Conservation (phyloP, 2,113 vertebrate species). For the Chaenogobius annularis region DNA sequence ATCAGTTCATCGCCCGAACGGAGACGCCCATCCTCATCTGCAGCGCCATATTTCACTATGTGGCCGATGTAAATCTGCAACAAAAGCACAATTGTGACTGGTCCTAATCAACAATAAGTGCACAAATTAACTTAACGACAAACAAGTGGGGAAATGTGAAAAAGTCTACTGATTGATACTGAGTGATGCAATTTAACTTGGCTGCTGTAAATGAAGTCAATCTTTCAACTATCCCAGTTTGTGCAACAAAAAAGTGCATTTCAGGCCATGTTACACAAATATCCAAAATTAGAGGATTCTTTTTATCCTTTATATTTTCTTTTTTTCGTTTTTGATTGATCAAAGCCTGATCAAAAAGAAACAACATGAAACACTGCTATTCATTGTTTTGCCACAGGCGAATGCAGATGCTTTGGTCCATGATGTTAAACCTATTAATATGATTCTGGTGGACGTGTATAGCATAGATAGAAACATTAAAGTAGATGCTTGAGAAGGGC, state of each 20-base stretch:
- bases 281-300: too few species aligned
- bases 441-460: not conserved
- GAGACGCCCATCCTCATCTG: slow-evolving; percentile 93
- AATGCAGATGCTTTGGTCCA: not conserved
- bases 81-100: not conserved
- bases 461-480: not conserved
- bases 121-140: not conserved
- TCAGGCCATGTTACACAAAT: slow-evolving; percentile 8
- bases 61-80: slow-evolving; percentile 97
- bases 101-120: not conserved
- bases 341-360: slow-evolving; percentile 49
- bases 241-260: not conserved
- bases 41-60: slow-evolving; percentile 96
- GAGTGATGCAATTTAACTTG: not conserved
- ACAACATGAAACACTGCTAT: slow-evolving; percentile 15
- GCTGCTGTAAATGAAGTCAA: not conserved
- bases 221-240: not conserved
- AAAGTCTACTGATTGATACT: not conserved
- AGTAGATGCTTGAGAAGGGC: not conserved
- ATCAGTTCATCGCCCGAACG: slow-evolving; percentile 95
- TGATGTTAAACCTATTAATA: not conserved
- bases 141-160: not conserved
- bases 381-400: slow-evolving; percentile 23
- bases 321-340: slow-evolving; percentile 35
- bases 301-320: too few species aligned